Evolutionary conservation across 2,113 vertebrate genomes (phyloP).

Genomic region (Glareola pratincola): DNA sequence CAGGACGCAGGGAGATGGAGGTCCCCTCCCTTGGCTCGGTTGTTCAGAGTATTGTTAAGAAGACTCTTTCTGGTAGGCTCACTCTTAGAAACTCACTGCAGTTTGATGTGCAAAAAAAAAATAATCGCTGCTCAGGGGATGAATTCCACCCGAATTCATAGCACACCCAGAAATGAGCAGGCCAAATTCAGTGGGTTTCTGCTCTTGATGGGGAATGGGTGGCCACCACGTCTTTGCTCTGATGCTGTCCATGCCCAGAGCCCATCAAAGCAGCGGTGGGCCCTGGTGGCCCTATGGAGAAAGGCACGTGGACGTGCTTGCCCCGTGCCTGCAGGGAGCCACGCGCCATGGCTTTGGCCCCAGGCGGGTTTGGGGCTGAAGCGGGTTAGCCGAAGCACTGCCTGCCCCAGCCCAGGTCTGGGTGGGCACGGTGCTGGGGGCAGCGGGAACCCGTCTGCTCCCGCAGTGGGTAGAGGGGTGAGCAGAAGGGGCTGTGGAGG

Average conservation of each 20-base stretch:
- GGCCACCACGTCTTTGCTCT: not conserved
- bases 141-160: not conserved
- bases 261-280: not conserved
- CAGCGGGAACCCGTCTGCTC: not conserved
- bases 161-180: not conserved
- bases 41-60: not conserved
- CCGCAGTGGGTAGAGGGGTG: accelerated
- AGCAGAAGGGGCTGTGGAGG: not conserved
- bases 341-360: not conserved
- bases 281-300: not conserved
- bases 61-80: not conserved
- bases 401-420: not conserved
- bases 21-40: not conserved
- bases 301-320: accelerated
- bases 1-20: not conserved
- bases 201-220: not conserved
- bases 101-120: not conserved
- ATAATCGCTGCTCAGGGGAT: not conserved
- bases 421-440: not conserved
- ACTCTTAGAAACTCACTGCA: accelerated
- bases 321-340: not conserved
- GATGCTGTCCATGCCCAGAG: not conserved
- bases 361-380: not conserved
- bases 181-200: not conserved
- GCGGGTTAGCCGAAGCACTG: accelerated